phyloP scores from a whole-genome alignment of 2,797 vertebrate species.

The Rhinophrynus dorsalis region DNA sequence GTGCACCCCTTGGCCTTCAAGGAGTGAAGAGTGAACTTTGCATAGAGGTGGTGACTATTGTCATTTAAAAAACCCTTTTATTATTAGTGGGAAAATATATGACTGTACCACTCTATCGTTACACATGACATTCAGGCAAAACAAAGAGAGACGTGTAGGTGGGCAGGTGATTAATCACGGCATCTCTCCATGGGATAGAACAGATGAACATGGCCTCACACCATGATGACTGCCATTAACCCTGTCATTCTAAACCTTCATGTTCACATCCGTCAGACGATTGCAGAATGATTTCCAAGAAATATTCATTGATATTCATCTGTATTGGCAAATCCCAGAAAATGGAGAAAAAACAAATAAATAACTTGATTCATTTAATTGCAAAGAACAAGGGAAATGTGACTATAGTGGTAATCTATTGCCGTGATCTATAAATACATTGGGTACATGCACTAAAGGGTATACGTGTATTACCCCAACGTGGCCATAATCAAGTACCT shows the following conservation, averaged over 20 bases:
- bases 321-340: not conserved
- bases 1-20: no score
- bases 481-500: no score
- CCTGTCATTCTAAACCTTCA: conserved; percentile 29
- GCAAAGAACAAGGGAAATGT: no score
- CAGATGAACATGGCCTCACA: conserved; percentile 17
- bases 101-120: not conserved
- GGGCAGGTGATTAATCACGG: conserved; percentile 24
- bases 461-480: no score
- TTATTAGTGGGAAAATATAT: not conserved
- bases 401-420: no score
- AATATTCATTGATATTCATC: not conserved
- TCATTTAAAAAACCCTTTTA: no score
- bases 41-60: no score
- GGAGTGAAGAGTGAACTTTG: no score
- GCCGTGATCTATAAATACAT: no score
- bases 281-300: not conserved
- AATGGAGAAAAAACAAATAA: not conserved
- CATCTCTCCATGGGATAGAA: conserved; percentile 13
- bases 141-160: not conserved
- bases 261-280: conserved; percentile 27
- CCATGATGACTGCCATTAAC: conserved; percentile 18
- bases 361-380: no score
- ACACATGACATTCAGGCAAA: not conserved
- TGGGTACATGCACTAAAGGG: no score